phyloP scores from a whole-genome alignment of 2,888 invertebrate species.

The Sphinx pinastri region DNA sequence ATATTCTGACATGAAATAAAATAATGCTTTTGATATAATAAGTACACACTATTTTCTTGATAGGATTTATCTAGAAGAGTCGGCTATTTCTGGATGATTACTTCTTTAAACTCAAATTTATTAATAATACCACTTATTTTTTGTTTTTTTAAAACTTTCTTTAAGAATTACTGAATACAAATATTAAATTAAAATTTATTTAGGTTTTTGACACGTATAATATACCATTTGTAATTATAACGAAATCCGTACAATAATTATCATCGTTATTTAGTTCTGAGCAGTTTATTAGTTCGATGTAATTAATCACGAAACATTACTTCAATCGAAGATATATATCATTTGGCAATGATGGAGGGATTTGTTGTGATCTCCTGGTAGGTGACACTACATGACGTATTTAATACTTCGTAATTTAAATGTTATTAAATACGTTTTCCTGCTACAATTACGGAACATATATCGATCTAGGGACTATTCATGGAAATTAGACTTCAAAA shows the following conservation, averaged over 20 bases:
- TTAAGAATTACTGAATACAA: too few species aligned
- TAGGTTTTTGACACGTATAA: neutral
- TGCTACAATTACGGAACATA: neutral
- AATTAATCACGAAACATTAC: neutral
- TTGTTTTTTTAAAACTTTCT: too few species aligned
- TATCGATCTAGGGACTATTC: neutral
- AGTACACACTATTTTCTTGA: too few species aligned
- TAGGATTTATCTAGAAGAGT: too few species aligned
- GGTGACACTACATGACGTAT: neutral
- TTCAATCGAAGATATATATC: neutral
- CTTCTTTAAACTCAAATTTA: too few species aligned
- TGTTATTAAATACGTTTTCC: neutral
- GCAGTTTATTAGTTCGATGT: neutral
- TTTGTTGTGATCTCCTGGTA: neutral
- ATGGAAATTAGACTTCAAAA: neutral
- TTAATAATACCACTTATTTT: too few species aligned
- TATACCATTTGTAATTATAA: neutral
- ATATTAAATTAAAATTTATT: too few species aligned
- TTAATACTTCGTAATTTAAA: neutral
- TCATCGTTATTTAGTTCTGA: neutral
- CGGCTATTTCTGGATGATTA: too few species aligned
- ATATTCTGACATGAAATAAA: too few species aligned
- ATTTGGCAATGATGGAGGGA: neutral
- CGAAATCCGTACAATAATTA: neutral
- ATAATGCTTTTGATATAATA: too few species aligned